Conservation (phyloP, 2,888 invertebrate genomes). For the Diarsia mendica region DNA sequence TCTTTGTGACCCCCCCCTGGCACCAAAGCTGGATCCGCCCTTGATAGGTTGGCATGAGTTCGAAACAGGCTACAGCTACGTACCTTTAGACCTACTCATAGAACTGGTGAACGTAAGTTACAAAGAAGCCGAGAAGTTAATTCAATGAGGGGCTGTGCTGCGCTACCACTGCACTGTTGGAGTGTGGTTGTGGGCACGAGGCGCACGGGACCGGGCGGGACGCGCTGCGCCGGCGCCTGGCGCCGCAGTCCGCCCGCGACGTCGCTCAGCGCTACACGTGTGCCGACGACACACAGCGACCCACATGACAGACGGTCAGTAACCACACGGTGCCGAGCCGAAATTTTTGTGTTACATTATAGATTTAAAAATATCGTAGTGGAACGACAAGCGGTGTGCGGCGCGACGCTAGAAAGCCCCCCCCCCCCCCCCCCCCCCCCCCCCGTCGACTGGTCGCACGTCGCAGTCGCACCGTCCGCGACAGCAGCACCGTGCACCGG, state of each 20-base stretch:
- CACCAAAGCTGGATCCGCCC: too few relatives aligned
- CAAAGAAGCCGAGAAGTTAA: background rate
- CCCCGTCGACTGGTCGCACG: too few relatives aligned
- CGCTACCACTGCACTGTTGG: background rate
- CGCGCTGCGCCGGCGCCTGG: conserved; percentile 27
- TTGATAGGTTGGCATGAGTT: background rate
- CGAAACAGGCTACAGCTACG: background rate
- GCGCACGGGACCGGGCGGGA: too few relatives aligned
- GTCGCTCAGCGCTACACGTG: conserved; percentile 43
- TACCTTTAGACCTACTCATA: background rate
- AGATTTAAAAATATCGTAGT: conserved; percentile 55
- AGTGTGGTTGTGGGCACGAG: background rate
- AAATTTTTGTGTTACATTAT: conserved; percentile 39
- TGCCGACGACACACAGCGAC: conserved; percentile 32
- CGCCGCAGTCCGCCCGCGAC: conserved; percentile 57
- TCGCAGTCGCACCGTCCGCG: background rate
- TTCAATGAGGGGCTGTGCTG: background rate
- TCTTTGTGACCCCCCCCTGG: too few relatives aligned
- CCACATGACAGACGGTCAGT: conserved; percentile 73
- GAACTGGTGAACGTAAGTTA: background rate
- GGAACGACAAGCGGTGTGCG: conserved; percentile 72
- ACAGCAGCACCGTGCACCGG: background rate
- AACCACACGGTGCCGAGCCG: conserved; percentile 46
- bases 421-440: too few relatives aligned
- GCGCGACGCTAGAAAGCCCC: too few relatives aligned